Evolutionary conservation across 2,113 vertebrate genomes (phyloP), one percentile per base, ranked within the genome.

Genomic region (Ophthalmolycus amberensis): DNA sequence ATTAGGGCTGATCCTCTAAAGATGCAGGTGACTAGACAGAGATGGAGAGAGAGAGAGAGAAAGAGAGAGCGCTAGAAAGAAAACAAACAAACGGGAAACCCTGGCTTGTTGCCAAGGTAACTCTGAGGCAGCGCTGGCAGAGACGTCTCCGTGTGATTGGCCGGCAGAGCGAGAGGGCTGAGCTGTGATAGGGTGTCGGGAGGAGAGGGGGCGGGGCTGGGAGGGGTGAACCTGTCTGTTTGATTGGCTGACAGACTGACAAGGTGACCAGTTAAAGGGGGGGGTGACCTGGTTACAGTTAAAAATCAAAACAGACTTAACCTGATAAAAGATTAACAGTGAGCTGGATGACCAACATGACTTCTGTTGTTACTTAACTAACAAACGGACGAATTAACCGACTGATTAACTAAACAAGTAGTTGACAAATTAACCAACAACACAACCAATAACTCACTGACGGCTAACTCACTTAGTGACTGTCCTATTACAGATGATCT

Each of bases 101-200:
- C 91, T 94, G 93, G 93, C 93, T 90, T 95, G 95, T 95, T 95
- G 94, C 94, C 94, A 95, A 89, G 95, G 95, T 94, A 94, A 95
- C 94, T 93, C 75, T 84, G 71, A 91, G 85, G 83, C 85, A 87
- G 88, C 75, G 7, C 69, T 90, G 83, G 67, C 68, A 60, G 89
- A 90, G 89, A 85, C 70, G 29, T 85, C 75, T 48, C 66, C 6
- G 4, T 56, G 77, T 9, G 73, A 95, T 95, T 95, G 94, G 94
- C 80, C 27, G 84, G 86, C 65, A 70, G 80, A 73, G 67, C 40
- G 9, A 64, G 64, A 71, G 34, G 34, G 72, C 25, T 40, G 25
- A 58, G 73, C 75, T 73, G 71, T 67, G 88, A 95, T 95, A 83
- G 95, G 95, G 42, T 75, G 88, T 76, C 71, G 44, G 18, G 11